Base-by-base conservation (phyloP, 2,797 vertebrate genomes). In the Rhinella marina region DNA sequence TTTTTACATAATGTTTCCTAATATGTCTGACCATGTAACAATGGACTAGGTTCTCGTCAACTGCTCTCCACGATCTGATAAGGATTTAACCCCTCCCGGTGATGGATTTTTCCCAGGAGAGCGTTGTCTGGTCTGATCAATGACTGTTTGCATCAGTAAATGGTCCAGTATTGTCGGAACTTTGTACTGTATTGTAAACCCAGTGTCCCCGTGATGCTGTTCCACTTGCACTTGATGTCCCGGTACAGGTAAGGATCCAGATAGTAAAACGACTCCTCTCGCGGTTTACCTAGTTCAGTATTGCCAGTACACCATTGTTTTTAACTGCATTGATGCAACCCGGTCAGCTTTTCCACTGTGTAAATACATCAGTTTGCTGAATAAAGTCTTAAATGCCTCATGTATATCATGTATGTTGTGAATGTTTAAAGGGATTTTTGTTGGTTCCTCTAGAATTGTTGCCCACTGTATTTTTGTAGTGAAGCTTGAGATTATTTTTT, bases 341-440 rank as follows among this genome's bases (percentile, higher is more conserved):
- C 94, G 93, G 93, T 93, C 94, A 94, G 94, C 94, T 77, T 90
- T 95, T 94, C 92, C 95, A 91, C 92, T 94, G 91, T 96, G 95
- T 95, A 96, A 96, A 96, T 97, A 96, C 95, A 96, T 94, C 94
- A 95, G 96, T 94, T 96, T 97, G 94, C 95, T 93, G 95, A 99
- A 97, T 99, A 99, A 99, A 99, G 93, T 96, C 94, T 96, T 96
- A 96, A 98, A 97, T 95, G 96, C 95, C 87, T 95, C 79, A 82
- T 76, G 70, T 86, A 86, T 82, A 70, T 95, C 70, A 82, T 66
- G 70, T 86, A 86, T 86, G 78, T 85, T 76, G 82, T 88, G 70
- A 86, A 82, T 86, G 54, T 78, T 82, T 70, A 76, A 88, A 56
- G 79, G 68, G 73, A 78, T 85, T 72, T 86, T 19, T 48, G 52